Conservation (phyloP, 2,797 vertebrate species). For the Malacoraja senta region DNA sequence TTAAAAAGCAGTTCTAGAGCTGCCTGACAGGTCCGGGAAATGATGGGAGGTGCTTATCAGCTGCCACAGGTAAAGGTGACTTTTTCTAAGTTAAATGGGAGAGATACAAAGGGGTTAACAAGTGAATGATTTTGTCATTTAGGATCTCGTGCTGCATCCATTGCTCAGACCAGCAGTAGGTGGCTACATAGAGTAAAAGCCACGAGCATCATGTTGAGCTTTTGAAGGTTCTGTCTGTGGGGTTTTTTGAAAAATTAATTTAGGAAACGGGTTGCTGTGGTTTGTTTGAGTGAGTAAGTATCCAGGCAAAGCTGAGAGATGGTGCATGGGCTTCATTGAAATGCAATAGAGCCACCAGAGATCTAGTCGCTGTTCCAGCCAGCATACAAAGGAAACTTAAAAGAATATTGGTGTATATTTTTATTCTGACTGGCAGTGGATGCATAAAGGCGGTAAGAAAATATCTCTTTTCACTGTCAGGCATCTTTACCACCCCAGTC, state of each 20-base stretch:
- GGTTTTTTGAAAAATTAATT: constrained; percentile 18
- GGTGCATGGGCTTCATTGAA: background rate
- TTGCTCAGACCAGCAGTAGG: constrained; percentile 5
- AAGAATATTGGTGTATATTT: constrained; percentile 31
- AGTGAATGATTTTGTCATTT: constrained; percentile 34
- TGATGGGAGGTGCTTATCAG: constrained; percentile 65
- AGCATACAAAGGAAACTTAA: constrained; percentile 17
- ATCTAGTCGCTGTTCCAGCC: background rate
- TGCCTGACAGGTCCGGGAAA: constrained; percentile 59
- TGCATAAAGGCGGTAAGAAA: background rate
- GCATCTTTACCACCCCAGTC: background rate
- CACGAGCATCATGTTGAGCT: constrained; percentile 18
- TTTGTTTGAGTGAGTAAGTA: background rate
- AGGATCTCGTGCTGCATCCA: constrained; percentile 16
- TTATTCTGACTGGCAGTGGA: background rate
- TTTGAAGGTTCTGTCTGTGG: constrained; percentile 19
- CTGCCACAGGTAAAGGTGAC: constrained; percentile 52
- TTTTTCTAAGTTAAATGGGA: constrained; percentile 52
- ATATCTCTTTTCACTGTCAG: constrained; percentile 12
- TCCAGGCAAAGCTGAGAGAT: background rate
- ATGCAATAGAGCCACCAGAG: background rate
- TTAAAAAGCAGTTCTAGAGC: constrained; percentile 62
- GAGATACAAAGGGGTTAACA: constrained; percentile 38
- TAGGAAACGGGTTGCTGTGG: constrained; percentile 2
- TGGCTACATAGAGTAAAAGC: background rate